Percentiles rank a stretch among this genome's conserved stretches.
Evolutionary conservation across 1,140 invertebrate species (phyloP).

Genomic region (Penaeus japonicus): DNA sequence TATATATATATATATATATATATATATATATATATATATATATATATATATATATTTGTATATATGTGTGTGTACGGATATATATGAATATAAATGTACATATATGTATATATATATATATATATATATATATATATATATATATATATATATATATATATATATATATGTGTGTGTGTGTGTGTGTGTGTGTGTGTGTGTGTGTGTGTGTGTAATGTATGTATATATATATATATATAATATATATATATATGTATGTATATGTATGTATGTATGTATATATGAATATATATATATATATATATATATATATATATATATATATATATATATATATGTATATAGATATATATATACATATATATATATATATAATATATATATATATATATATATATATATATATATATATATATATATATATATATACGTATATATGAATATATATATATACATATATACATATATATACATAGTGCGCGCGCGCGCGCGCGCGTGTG

Average conservation of each 20-base stretch:
- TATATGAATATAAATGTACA: neutral
- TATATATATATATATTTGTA: neutral
- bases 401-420: neutral
- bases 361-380: neutral
- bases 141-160: too few species aligned
- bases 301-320: too few species aligned
- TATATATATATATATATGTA: too few species aligned
- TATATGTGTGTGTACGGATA: neutral
- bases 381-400: neutral
- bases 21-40: neutral
- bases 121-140: neutral
- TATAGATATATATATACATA: too few species aligned
- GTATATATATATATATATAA: too few species aligned
- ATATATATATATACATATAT: constrained; percentile 1
- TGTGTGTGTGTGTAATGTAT: too few species aligned
- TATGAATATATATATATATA: too few species aligned
- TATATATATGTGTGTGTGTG: too few species aligned
- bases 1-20: neutral
- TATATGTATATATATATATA: neutral
- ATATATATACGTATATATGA: neutral
- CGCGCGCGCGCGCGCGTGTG: neutral
- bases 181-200: too few species aligned
- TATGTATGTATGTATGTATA: too few species aligned
- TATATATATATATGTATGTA: too few species aligned
- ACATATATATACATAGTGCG: neutral